Percentiles rank a stretch among this genome's conserved stretches.
Evolutionary conservation across 2,113 vertebrate genomes (phyloP).

Genomic region (Petroica traversi): DNA sequence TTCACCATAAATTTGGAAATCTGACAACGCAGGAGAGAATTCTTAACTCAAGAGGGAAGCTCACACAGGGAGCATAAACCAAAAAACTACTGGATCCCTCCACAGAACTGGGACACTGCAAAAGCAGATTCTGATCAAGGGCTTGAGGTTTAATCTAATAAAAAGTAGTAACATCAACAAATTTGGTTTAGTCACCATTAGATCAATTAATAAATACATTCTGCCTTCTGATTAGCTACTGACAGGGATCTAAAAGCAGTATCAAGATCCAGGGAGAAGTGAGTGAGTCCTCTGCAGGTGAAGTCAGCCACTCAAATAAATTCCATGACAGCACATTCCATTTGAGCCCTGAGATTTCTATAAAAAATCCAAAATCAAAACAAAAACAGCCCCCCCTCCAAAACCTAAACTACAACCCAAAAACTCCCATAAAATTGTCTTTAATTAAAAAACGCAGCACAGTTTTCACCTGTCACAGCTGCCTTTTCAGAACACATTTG

Average conservation of each 20-base stretch:
- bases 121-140: neutral
- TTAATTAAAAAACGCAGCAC: neutral
- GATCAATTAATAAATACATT: neutral
- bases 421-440: rapidly evolving
- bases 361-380: neutral
- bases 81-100: neutral
- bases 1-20: neutral
- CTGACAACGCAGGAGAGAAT: neutral
- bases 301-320: neutral
- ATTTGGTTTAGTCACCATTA: neutral
- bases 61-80: neutral
- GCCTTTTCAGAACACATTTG: neutral
- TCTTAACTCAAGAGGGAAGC: neutral
- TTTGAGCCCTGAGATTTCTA: too few relatives aligned
- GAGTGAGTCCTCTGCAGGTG: neutral
- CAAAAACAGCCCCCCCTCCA: neutral
- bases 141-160: neutral
- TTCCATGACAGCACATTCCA: too few relatives aligned
- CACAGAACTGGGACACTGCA: neutral
- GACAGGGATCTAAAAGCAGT: neutral
- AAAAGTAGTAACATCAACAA: neutral
- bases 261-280: neutral
- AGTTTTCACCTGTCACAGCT: neutral
- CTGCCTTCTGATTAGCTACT: neutral
- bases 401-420: too few relatives aligned